These are phyloP conservation scores for Scelioninae gen. 1 DNA, from an alignment of 2,888 invertebrate genomes.

Conservation along the genomic window DNA sequence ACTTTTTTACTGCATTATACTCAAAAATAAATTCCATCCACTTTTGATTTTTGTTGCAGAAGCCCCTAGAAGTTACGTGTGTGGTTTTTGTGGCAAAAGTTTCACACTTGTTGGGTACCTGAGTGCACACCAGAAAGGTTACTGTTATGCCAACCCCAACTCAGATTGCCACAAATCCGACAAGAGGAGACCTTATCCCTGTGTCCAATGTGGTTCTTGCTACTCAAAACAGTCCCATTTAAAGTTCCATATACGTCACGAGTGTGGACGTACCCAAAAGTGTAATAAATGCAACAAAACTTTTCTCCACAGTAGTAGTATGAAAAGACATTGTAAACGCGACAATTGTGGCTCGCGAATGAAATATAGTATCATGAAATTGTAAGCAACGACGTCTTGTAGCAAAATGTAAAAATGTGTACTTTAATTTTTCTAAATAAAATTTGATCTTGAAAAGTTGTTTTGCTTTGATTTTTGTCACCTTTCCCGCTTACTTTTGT, in stretches of 20 bases:
- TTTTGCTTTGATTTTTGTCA: not conserved
- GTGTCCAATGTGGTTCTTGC: slow-evolving; percentile 75
- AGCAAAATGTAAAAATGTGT: not conserved
- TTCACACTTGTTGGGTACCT: slow-evolving; percentile 71
- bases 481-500: not conserved
- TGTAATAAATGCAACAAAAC: slow-evolving; percentile 75
- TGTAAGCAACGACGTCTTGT: not conserved
- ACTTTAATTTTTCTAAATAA: not conserved
- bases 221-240: slow-evolving; percentile 76
- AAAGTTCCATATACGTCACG: slow-evolving; percentile 77
- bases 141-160: slow-evolving; percentile 75
- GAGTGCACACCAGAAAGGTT: slow-evolving; percentile 70
- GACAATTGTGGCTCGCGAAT: slow-evolving; percentile 18
- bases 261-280: slow-evolving; percentile 76
- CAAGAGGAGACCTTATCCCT: slow-evolving; percentile 72
- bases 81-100: slow-evolving; percentile 74
- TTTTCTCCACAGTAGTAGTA: slow-evolving; percentile 74
- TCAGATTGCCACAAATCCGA: slow-evolving; percentile 72
- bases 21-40: slow-evolving; percentile 62
- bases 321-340: slow-evolving; percentile 50
- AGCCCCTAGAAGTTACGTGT: slow-evolving; percentile 52
- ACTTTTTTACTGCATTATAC: slow-evolving; percentile 58
- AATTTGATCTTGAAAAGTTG: not conserved
- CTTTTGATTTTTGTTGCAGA: slow-evolving; percentile 54
- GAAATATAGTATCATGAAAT: not conserved